Evolutionary conservation across 37 sponge, comb jelly and placozoan genomes (phyloP).

Genomic region (Haliclona indistincta): DNA sequence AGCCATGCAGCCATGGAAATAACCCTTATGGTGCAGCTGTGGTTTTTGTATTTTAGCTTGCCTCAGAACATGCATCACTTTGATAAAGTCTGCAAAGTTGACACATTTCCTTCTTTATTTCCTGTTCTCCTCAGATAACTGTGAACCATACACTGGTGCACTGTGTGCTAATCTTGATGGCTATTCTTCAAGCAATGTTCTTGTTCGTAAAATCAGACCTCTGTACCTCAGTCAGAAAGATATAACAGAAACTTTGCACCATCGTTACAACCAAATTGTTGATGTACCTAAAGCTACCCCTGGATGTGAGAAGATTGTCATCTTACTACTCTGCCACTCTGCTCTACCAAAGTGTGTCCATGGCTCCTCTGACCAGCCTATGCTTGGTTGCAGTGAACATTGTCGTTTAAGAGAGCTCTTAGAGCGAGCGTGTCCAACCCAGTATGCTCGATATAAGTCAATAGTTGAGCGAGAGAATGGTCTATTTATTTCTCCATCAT

Average conservation of each 20-base stretch:
- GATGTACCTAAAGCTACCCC: neutral
- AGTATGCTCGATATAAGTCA: too few relatives aligned
- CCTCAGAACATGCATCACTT: too few relatives aligned
- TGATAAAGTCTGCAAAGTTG: too few relatives aligned
- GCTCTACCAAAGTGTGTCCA: slow-evolving; percentile 18
- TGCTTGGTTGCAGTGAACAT: neutral
- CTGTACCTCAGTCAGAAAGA: neutral
- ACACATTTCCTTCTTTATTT: too few relatives aligned
- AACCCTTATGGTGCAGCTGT: too few relatives aligned
- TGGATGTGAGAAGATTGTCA: slow-evolving; percentile 10
- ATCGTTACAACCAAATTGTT: neutral
- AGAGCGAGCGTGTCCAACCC: neutral
- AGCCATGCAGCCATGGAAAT: too few relatives aligned
- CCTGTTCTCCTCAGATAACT: neutral
- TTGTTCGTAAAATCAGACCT: neutral
- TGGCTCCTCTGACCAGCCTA: neutral
- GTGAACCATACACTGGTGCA: slow-evolving; percentile 3
- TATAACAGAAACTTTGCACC: neutral
- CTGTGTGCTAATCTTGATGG: neutral
- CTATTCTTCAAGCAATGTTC: neutral
- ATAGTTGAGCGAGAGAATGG: too few relatives aligned
- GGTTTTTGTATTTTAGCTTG: too few relatives aligned
- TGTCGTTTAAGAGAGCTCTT: neutral
- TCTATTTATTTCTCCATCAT: too few relatives aligned
- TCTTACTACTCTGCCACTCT: slow-evolving; percentile 14